Percentiles rank a stretch among this genome's conserved stretches.
phyloP scores from a whole-genome alignment of 2,888 invertebrate genomes.

The Hyles lineata region DNA sequence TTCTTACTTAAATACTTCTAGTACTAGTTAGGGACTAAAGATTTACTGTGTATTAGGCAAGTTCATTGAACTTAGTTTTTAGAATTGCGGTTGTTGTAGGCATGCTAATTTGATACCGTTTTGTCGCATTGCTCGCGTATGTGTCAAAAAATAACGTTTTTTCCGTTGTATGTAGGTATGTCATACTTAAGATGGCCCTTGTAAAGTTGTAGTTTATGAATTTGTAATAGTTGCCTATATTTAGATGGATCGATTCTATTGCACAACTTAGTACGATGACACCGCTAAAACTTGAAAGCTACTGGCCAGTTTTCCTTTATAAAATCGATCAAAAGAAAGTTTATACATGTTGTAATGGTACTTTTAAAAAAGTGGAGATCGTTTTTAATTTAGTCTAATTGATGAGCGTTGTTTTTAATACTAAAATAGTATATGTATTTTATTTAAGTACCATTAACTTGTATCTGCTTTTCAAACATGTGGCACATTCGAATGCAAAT shows the following conservation, averaged over 20 bases:
- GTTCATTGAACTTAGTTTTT: conserved; percentile 51
- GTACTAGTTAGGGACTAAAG: neutral
- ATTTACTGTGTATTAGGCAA: conserved; percentile 31
- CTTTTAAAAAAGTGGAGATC: too few relatives aligned
- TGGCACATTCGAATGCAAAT: too few relatives aligned
- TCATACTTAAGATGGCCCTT: neutral
- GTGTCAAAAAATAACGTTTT: conserved; percentile 47
- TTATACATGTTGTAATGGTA: too few relatives aligned
- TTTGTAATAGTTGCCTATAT: neutral
- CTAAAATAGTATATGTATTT: too few relatives aligned
- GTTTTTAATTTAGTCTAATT: too few relatives aligned
- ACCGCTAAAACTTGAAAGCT: neutral
- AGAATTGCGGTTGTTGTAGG: conserved; percentile 39
- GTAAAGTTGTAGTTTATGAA: neutral
- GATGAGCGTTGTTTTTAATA: too few relatives aligned
- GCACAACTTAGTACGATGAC: neutral
- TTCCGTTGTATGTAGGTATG: conserved; percentile 30
- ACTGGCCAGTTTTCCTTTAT: neutral
- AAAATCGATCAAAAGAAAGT: too few relatives aligned
- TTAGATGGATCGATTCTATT: neutral
- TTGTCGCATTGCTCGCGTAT: conserved; percentile 44
- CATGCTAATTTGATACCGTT: conserved; percentile 61
- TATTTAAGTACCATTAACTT: too few relatives aligned
- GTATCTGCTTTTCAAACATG: too few relatives aligned
- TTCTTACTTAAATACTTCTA: too few relatives aligned